phyloP scores from a whole-genome alignment of 2,113 vertebrate genomes.

The Crotalus viridis region DNA sequence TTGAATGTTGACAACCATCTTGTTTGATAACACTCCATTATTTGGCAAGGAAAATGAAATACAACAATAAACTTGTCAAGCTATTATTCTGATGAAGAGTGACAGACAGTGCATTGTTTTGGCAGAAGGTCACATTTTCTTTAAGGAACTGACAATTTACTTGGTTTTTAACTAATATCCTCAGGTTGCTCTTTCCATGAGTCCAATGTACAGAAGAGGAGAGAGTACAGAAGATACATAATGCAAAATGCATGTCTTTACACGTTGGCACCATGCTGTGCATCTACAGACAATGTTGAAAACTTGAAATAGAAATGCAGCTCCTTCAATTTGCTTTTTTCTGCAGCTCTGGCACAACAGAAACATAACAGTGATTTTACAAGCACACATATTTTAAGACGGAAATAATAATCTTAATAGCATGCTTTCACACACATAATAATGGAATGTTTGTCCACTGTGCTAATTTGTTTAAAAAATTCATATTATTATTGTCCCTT shows the following conservation, averaged over 20 bases:
- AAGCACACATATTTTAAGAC: neutral
- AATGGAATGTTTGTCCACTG: neutral
- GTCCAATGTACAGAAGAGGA: neutral
- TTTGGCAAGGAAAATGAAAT: slow-evolving; percentile 12
- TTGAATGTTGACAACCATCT: neutral
- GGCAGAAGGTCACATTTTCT: slow-evolving; percentile 29
- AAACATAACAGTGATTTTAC: neutral
- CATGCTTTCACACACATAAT: neutral
- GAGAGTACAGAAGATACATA: neutral
- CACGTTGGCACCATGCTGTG: neutral
- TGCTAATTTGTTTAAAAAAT: neutral
- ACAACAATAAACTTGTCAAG: slow-evolving; percentile 18
- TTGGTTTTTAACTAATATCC: neutral
- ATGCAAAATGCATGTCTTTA: neutral
- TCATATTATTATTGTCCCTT: neutral
- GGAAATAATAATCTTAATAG: neutral
- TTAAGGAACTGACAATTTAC: slow-evolving; percentile 18
- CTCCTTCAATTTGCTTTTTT: neutral
- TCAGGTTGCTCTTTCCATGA: neutral
- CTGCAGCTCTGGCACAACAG: neutral
- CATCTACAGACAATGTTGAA: accelerated
- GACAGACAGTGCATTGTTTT: neutral
- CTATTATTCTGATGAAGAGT: neutral
- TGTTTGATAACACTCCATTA: neutral
- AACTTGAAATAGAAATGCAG: neutral